Base-by-base conservation (phyloP, 2,797 vertebrate genomes). In the Aphelocoma californica region DNA sequence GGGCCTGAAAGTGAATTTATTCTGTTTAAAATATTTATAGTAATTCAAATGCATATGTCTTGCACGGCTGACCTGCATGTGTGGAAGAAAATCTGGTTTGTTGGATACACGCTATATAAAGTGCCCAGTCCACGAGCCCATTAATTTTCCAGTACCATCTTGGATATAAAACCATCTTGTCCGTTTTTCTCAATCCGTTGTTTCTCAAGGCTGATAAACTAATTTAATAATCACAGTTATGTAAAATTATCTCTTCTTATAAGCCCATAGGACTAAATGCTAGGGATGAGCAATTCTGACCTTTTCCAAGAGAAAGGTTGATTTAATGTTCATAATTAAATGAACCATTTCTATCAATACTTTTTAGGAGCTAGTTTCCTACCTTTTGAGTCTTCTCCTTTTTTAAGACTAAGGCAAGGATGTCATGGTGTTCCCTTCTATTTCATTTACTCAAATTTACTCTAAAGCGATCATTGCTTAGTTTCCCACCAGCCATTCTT, bases 111-210 rank as follows among this genome's bases (percentile, higher is more conserved):
- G 9, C 19, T 48, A 8, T 32, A 23, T 53, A 26, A 81, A 67
- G 14, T 44, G 1, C 4, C 5, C 1, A 2, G 19, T 66, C 28
- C 12, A 14, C 4, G 0, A 51, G 4, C 2, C 42, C 15, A 31
- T 16, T n/a, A 45, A 25, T 3, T 65, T 84, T 79, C 18, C 45
- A 69, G 10, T 12, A 29, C 9, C 7, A 29, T 56, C 23, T 40
- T 57, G 10, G 13, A 51, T 58, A 23, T 70, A 61, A 75, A 69
- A 66, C 1, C 0, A 1, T 9, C 7, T 34, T 48, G 4, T 15
- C 5, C 12, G 7, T 57, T 53, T 31, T 26, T 2, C 15, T n/a
- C 14, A 44, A 20, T 4, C 2, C 10, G 1, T 36, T 70, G 5
- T 72, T 79, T 88, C 25, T 69, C 21, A 67, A 61, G 58, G 21